A percentile compares a stretch with the other conserved stretches of the same genome.
Conservation (phyloP, 2,888 invertebrate genomes). For the Microctonus hyperodae region DNA sequence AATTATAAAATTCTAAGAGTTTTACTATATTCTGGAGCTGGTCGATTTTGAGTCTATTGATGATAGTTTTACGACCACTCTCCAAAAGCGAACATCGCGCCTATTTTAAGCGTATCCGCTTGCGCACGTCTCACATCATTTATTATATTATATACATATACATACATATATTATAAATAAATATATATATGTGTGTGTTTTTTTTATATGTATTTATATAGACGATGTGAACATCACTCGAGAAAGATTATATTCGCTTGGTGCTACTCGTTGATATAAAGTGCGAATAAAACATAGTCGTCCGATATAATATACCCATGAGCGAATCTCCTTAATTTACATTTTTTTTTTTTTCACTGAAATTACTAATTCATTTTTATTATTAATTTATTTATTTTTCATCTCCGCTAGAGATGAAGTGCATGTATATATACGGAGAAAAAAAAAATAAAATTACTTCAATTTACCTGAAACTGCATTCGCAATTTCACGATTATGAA, state of each 20-base stretch:
- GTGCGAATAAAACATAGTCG: not conserved
- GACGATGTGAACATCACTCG: not conserved
- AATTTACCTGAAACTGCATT: too few relatives aligned
- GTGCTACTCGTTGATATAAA: not conserved
- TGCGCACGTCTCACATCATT: not conserved
- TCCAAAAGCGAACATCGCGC: slow-evolving; percentile 8
- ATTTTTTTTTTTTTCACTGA: not conserved
- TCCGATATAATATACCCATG: not conserved
- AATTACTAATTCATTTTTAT: not conserved
- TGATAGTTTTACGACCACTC: slow-evolving; percentile 3
- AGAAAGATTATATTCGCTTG: slow-evolving; percentile 7
- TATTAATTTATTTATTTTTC: not conserved
- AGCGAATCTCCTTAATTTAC: not conserved
- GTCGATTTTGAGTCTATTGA: not conserved
- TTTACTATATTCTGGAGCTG: not conserved
- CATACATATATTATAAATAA: slow-evolving; percentile 9
- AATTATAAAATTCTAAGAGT: too few relatives aligned
- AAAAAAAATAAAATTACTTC: too few relatives aligned
- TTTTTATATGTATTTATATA: not conserved
- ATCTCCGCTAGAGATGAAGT: not conserved
- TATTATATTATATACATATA: not conserved
- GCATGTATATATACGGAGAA: too few relatives aligned
- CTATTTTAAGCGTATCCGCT: slow-evolving; percentile 20
- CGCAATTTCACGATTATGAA: too few relatives aligned
- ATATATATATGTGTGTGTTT: not conserved